Conservation (phyloP, 2,888 invertebrate species). For the Scaptomyza reducta region DNA sequence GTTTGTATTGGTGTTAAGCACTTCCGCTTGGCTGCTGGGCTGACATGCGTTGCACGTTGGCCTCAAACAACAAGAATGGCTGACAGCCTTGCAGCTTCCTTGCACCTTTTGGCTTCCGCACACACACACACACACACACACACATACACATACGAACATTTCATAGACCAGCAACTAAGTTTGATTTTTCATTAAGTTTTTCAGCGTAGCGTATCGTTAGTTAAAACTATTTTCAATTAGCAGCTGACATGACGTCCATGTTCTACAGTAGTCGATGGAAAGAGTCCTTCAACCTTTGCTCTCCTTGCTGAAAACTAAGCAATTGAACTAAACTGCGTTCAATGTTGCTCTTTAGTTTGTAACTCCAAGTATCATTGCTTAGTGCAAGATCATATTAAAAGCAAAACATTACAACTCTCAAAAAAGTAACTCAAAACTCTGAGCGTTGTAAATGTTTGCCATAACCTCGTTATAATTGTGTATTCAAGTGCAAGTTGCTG, state of each 20-base stretch:
- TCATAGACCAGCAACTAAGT: constrained; percentile 18
- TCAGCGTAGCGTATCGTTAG: constrained; percentile 41
- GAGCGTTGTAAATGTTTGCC: constrained; percentile 9
- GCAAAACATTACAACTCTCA: not conserved
- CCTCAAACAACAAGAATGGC: not conserved
- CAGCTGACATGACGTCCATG: constrained; percentile 35
- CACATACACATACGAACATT: not conserved
- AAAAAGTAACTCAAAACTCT: not conserved
- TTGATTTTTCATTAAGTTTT: constrained; percentile 70
- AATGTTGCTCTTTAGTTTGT: no score
- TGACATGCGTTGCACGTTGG: constrained; percentile 67
- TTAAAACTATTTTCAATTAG: constrained; percentile 76
- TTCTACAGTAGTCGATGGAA: not conserved
- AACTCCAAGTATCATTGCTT: no score
- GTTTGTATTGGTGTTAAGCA: constrained; percentile 69
- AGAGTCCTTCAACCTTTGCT: not conserved
- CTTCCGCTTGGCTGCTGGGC: constrained; percentile 69
- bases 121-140: constrained; percentile 25
- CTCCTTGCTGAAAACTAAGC: no score
- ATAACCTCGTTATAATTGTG: constrained; percentile 18
- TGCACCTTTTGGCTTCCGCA: constrained; percentile 65
- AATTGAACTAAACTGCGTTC: no score
- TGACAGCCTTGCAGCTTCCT: constrained; percentile 32
- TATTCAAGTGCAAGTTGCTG: constrained; percentile 3
- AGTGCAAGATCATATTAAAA: not conserved